These are phyloP conservation scores for Pseudorhiza aurosa DNA, from an alignment of 30 jellyfish, hydroid and myxozoan species.

Conservation along the genomic window DNA sequence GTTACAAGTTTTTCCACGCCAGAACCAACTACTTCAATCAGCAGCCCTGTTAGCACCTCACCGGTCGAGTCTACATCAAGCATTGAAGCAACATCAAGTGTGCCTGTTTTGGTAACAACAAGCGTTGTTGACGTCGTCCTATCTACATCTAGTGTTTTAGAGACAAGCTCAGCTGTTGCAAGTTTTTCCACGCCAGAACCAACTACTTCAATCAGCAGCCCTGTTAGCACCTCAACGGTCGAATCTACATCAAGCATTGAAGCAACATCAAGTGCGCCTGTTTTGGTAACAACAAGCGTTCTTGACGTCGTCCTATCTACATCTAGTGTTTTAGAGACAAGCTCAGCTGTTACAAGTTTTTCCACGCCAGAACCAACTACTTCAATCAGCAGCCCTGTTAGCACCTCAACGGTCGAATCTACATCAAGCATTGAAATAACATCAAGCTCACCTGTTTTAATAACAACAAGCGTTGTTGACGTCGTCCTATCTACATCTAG, in stretches of 20 bases:
- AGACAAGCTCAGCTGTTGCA: background rate
- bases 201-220: background rate
- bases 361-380: background rate
- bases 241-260: background rate
- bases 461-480: background rate
- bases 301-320: no score
- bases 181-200: background rate
- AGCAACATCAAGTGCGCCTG: background rate
- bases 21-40: no score
- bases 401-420: background rate
- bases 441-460: background rate
- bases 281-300: background rate
- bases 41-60: background rate
- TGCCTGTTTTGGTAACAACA: background rate
- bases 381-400: background rate
- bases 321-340: background rate
- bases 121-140: background rate
- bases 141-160: background rate
- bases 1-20: no score
- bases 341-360: background rate
- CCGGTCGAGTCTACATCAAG: background rate
- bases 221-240: background rate
- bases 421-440: constrained; percentile 1
- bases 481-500: background rate
- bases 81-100: background rate